phyloP scores from a whole-genome alignment of 2,888 invertebrate genomes.

The Lissonota sp. region DNA sequence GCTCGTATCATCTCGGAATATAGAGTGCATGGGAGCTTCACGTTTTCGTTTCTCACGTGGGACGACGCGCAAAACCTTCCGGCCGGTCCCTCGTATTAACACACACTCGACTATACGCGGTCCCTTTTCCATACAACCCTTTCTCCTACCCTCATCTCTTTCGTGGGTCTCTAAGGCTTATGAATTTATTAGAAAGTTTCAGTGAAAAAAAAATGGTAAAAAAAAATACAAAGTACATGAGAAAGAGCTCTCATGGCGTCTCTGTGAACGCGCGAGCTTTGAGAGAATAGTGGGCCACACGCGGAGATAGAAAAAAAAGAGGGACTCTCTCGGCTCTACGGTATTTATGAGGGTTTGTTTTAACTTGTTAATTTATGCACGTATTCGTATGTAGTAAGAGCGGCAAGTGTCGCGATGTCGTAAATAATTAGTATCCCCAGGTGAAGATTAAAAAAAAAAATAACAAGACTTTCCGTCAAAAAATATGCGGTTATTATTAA shows the following conservation, averaged over 20 bases:
- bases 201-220: background rate
- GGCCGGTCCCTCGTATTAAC: conserved; percentile 53
- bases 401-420: conserved; percentile 61
- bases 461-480: conserved; percentile 7
- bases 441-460: conserved; percentile 14
- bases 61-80: conserved; percentile 33
- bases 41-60: conserved; percentile 58
- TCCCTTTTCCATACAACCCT: conserved; percentile 27
- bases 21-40: conserved; percentile 6
- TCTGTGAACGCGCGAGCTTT: conserved; percentile 11
- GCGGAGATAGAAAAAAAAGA: conserved; percentile 56
- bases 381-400: conserved; percentile 43
- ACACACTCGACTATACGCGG: conserved; percentile 23
- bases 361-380: conserved; percentile 68
- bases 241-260: conserved; percentile 7
- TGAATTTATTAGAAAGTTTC: conserved; percentile 76
- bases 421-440: conserved; percentile 61
- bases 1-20: conserved; percentile 43
- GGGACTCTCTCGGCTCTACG: conserved; percentile 49
- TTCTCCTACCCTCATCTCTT: conserved; percentile 27
- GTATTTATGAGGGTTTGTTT: conserved; percentile 73
- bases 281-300: conserved; percentile 8
- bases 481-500: conserved; percentile 33
- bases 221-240: conserved; percentile 43
- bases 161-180: conserved; percentile 63